These are phyloP conservation scores for Lasioglossum malachurum DNA, from an alignment of 2,888 invertebrate genomes.

Conservation along the genomic window DNA sequence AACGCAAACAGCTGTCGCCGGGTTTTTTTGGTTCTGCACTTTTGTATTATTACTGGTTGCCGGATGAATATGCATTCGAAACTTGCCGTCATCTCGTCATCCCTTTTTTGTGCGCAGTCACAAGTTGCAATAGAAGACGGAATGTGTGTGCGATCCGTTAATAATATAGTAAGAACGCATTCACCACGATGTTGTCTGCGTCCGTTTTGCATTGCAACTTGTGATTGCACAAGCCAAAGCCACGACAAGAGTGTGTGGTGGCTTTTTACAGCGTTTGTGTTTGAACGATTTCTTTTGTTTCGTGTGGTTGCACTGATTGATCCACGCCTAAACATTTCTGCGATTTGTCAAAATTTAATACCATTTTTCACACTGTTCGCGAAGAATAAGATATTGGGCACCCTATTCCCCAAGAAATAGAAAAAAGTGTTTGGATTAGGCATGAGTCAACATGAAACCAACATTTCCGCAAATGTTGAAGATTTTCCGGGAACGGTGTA, in stretches of 20 bases:
- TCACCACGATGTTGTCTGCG: no score
- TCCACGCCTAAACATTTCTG: neutral
- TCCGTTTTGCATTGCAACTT: neutral
- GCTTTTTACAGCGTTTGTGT: neutral
- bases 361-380: no score
- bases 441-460: no score
- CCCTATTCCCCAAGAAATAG: no score
- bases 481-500: neutral
- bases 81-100: neutral
- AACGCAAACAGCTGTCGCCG: neutral
- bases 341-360: neutral
- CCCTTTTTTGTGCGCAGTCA: neutral
- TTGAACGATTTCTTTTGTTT: neutral
- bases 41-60: neutral
- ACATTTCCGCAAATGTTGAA: neutral
- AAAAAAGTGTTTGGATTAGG: no score
- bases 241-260: neutral
- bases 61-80: neutral
- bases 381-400: no score
- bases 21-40: neutral
- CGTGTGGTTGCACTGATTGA: no score
- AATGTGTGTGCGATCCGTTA: neutral
- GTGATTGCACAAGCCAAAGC: neutral
- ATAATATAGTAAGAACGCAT: no score
- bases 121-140: neutral